phyloP scores from a whole-genome alignment of 53 echinoderm and acorn worm genomes.

The Actinopyga echinites region DNA sequence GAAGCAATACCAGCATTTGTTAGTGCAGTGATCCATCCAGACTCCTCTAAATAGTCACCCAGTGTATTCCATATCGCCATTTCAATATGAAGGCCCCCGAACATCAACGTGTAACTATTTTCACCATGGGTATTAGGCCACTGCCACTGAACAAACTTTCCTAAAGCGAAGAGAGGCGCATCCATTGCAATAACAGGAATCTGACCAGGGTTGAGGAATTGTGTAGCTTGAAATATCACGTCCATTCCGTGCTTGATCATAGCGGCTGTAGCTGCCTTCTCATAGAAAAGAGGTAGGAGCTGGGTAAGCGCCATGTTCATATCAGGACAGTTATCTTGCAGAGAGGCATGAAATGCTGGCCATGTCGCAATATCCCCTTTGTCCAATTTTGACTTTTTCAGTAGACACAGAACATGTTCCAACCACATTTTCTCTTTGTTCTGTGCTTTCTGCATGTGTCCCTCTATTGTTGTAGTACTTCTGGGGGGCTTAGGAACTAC shows the following conservation, averaged over 20 bases:
- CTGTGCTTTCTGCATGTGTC: constrained; percentile 1
- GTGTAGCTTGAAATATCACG: constrained; percentile 1
- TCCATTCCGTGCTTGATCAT: constrained; percentile 54
- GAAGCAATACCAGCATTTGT: constrained; percentile 34
- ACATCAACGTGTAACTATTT: background rate
- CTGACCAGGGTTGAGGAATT: constrained; percentile 36
- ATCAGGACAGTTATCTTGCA: background rate
- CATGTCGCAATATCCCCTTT: background rate
- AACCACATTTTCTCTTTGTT: constrained; percentile 1
- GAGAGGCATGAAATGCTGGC: constrained; percentile 29
- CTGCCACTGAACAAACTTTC: constrained; percentile 40
- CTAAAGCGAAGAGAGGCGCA: constrained; percentile 41
- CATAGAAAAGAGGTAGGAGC: constrained; percentile 30
- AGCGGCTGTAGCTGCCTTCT: constrained; percentile 39
- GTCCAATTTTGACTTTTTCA: background rate
- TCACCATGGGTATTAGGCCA: constrained; percentile 27
- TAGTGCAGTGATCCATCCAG: constrained; percentile 36
- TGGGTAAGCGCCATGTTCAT: background rate
- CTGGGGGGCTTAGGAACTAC: constrained; percentile 33
- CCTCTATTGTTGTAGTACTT: too few relatives aligned
- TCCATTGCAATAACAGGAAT: constrained; percentile 35
- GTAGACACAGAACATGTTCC: background rate
- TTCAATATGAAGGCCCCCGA: constrained; percentile 34
- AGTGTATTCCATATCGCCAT: constrained; percentile 24
- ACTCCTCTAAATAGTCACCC: constrained; percentile 35